These are phyloP conservation scores for Gymnocheta viridis DNA, from an alignment of 2,888 invertebrate genomes.

Conservation along the genomic window DNA sequence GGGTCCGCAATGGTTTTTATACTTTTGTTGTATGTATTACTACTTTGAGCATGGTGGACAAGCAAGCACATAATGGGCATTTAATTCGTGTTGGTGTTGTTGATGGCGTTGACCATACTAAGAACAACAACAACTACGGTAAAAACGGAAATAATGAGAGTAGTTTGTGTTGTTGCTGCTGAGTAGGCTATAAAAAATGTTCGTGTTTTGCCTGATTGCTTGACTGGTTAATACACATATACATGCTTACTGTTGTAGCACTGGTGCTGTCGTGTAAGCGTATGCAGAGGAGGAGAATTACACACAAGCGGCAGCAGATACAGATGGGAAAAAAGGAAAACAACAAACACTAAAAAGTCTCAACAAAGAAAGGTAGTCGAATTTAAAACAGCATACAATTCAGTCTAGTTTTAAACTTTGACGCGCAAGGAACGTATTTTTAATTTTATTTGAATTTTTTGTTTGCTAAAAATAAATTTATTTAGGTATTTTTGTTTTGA, in stretches of 20 bases:
- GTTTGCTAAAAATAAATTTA: constrained; percentile 5
- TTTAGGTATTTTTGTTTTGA: too few species aligned
- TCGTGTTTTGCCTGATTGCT: constrained; percentile 7
- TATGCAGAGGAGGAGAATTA: constrained; percentile 63
- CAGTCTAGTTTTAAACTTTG: constrained; percentile 80
- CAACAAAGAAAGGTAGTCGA: constrained; percentile 80
- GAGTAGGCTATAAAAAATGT: constrained; percentile 18
- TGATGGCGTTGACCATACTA: constrained; percentile 64
- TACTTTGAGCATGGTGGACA: constrained; percentile 10
- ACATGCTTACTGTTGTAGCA: constrained; percentile 9
- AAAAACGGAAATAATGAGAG: constrained; percentile 60
- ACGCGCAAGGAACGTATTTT: constrained; percentile 73
- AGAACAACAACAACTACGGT: constrained; percentile 38
- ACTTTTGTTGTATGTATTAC: neutral
- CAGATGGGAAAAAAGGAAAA: constrained; percentile 48
- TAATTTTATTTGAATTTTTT: constrained; percentile 60
- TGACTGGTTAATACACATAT: constrained; percentile 42
- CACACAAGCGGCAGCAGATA: constrained; percentile 40
- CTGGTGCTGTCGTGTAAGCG: constrained; percentile 1
- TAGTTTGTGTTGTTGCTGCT: constrained; percentile 9
- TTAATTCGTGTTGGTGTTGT: constrained; percentile 28
- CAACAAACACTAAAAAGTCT: constrained; percentile 70
- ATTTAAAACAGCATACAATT: constrained; percentile 76
- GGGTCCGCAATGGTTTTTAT: constrained; percentile 28
- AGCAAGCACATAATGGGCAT: neutral